Percentiles rank a stretch among this genome's conserved stretches.
Evolutionary conservation across 2,797 vertebrate species (phyloP).

Genomic region (Pangasius mekongensis): DNA sequence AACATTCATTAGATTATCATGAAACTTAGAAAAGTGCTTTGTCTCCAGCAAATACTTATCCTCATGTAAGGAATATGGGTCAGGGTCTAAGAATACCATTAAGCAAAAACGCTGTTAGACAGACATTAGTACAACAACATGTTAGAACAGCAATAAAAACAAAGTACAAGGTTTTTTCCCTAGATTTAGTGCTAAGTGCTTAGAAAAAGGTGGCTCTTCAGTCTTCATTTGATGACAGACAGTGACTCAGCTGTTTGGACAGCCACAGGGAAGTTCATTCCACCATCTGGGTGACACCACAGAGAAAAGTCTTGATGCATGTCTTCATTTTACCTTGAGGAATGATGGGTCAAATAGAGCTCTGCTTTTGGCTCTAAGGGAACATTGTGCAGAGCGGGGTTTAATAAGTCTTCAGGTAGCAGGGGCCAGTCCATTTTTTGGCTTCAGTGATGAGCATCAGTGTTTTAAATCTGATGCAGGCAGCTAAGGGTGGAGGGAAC

Average conservation of each 20-base stretch:
- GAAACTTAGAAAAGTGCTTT: neutral
- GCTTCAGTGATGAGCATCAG: neutral
- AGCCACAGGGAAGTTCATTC: neutral
- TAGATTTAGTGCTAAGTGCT: neutral
- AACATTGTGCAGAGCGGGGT: neutral
- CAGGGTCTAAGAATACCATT: neutral
- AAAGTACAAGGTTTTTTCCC: neutral
- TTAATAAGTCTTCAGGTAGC: neutral
- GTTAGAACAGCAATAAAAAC: neutral
- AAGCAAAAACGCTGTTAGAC: neutral
- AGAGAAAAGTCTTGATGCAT: neutral
- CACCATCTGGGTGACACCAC: neutral
- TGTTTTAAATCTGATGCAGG: neutral
- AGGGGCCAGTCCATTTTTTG: neutral
- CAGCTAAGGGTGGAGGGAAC: neutral
- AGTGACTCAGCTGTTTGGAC: constrained; percentile 4
- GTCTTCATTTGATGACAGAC: neutral
- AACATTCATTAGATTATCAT: neutral
- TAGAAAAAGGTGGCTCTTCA: neutral
- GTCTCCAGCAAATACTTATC: neutral
- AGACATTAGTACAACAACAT: neutral
- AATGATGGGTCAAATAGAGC: neutral
- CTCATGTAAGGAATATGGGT: neutral
- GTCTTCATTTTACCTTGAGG: neutral
- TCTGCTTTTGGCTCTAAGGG: neutral